Base-by-base conservation (phyloP, 2,113 vertebrate genomes). In the Varanus salvator region DNA sequence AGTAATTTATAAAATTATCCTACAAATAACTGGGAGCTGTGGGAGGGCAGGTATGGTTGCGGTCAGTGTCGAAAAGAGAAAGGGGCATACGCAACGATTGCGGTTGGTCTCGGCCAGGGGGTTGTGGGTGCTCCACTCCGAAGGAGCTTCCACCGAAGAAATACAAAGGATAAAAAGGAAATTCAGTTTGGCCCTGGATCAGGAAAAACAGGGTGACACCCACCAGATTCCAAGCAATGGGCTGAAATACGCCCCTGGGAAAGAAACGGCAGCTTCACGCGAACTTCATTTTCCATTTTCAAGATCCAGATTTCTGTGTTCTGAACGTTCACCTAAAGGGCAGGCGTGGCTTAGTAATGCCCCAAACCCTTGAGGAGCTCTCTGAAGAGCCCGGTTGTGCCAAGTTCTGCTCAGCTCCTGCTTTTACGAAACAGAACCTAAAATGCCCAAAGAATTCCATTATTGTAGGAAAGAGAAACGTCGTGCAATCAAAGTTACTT, bases 131-230 rank as follows among this genome's bases (percentile, higher is more conserved):
- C 17, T 8, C 27, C 6, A 23, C 44, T 81, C 72, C 71, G 21
- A 77, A 84, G 44, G 8, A 15, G 14, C 29, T 89, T 86, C 57
- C 88, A 95, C 89, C 92, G 87, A 54, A 80, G 54, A 90, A 19
- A 93, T 93, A 93, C 77, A 76, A 90, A 92, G 86, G 38, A 0
- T 15, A 0, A 17, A 86, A 93, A 94, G 1, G 25, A 90, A 44
- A 90, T 94, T 96, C 84, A 91, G 90, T 95, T 3, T 84, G 90
- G 92, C 92, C 94, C 85, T 84, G 69, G 93, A 95, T 31, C 88
- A 93, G 93, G 93, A 93, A 60, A 80, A 19, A 93, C 50, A 48
- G 60, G 86, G 87, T 91, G 87, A 44, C 84, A 92, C 93, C 74
- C 89, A 88, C 57, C 60, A 82, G 89, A 86, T 50, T 57, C 72